These are phyloP conservation scores for Lophius americanus DNA, from an alignment of 2,797 vertebrate species.

Conservation along the genomic window DNA sequence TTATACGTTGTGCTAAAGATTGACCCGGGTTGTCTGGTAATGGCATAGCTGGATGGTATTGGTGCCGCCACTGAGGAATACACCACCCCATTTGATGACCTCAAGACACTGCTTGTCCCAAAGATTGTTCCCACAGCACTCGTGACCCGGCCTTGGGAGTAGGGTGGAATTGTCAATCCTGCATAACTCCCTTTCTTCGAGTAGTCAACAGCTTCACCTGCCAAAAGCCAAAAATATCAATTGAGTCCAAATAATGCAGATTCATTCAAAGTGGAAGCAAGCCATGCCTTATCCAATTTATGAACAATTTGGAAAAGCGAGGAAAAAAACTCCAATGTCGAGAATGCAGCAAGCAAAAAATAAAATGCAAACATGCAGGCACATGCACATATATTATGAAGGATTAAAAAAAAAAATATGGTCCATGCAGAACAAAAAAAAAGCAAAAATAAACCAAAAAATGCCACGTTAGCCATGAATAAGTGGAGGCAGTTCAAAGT, in stretches of 20 bases:
- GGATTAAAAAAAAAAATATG: constrained; percentile 63
- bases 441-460: constrained; percentile 40
- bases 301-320: constrained; percentile 75
- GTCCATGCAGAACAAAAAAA: constrained; percentile 78
- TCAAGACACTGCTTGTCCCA: constrained; percentile 90
- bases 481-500: constrained; percentile 86
- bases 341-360: constrained; percentile 78
- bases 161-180: constrained; percentile 92
- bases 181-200: constrained; percentile 93
- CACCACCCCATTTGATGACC: constrained; percentile 96
- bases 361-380: constrained; percentile 86
- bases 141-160: constrained; percentile 93
- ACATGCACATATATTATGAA: constrained; percentile 83
- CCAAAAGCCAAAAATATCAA: constrained; percentile 92
- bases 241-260: constrained; percentile 81
- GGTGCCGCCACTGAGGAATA: constrained; percentile 98
- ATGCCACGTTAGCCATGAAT: constrained; percentile 78
- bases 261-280: constrained; percentile 66
- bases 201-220: constrained; percentile 99
- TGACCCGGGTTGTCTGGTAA: constrained; percentile 98
- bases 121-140: constrained; percentile 82
- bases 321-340: constrained; percentile 70
- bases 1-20: constrained; percentile 95
- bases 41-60: constrained; percentile 94
- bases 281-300: constrained; percentile 81